Evolutionary conservation across 2,113 vertebrate species (phyloP).

Genomic region (Onychostruthus taczanowskii): DNA sequence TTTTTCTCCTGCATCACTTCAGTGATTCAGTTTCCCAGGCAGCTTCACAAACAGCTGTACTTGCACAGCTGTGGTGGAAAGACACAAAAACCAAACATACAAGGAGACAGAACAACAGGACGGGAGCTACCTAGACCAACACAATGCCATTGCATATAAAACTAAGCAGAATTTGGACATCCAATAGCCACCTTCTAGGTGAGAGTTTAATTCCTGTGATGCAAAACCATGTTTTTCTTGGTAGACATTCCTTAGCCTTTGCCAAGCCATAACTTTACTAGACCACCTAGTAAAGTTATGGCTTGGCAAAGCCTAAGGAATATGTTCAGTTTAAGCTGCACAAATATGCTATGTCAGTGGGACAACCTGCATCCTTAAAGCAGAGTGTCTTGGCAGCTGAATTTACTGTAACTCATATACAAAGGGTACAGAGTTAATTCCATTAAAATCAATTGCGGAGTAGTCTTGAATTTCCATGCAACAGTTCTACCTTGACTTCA

Average conservation of each 20-base stretch:
- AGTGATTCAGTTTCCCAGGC: not conserved
- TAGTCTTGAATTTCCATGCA: not conserved
- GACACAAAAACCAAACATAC: rapidly evolving
- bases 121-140: not conserved
- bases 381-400: not conserved
- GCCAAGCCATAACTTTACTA: not conserved
- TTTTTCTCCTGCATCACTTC: not conserved
- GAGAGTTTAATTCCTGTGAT: not conserved
- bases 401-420: not conserved
- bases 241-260: not conserved
- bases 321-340: not conserved
- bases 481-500: not conserved
- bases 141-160: not conserved
- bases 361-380: not conserved
- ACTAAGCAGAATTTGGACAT: not conserved
- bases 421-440: not conserved
- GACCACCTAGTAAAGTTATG: not conserved
- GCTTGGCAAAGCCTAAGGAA: not conserved
- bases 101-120: not conserved
- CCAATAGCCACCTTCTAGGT: not conserved
- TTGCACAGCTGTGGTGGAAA: not conserved
- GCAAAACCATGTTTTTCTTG: not conserved
- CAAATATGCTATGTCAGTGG: not conserved
- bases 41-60: not conserved
- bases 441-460: not conserved